Evolutionary conservation across 1,140 invertebrate genomes (phyloP), one percentile per base, ranked within the genome.

Genomic region (Venturia canescens): DNA sequence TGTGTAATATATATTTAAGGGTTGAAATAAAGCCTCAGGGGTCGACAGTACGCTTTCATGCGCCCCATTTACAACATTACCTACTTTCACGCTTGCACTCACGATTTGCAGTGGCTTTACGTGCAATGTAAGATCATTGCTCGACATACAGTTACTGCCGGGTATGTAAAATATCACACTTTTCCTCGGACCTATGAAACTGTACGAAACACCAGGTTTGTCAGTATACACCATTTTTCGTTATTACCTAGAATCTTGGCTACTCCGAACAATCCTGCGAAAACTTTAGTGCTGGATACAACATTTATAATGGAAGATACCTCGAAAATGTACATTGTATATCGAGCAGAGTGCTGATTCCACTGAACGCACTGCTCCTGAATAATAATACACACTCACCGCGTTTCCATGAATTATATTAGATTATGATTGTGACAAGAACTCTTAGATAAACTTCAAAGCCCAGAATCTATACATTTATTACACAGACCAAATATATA

Each of bases 11-110:
- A 57, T n/a, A 57, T 44, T n/a, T 57, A 57, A 23, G 53, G 53
- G 15, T 57, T 57, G 53, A 23, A 57, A 57, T 57, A 57, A 57
- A 57, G 18, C 2, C 21, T 18, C 53, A n/a, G 53, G 4, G 53
- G 18, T 23, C 53, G 53, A 13, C 18, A 57, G 77, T 44, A 9
- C 38, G 79, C 79, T 80, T 82, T 82, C 79, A 76, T 81, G 79
- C 82, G 79, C 78, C 57, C 79, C 81, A 82, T 83, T 84, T 84
- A 80, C 81, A 82, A 83, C 83, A 81, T 84, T 84, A 83, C 38
- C 38, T 11, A 5, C 81, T 81, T 83, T 69, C 53, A 77, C 27
- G 50, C 67, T 57, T 63, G 78, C 53, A 76, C 75, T 84, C 71
- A 74, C 80, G 78, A 83, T 83, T 83, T 84, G 78, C 81, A 82